Evolutionary conservation across 2,797 vertebrate genomes (phyloP), one percentile per base, ranked within the genome.

Genomic region (Spinus pinus): DNA sequence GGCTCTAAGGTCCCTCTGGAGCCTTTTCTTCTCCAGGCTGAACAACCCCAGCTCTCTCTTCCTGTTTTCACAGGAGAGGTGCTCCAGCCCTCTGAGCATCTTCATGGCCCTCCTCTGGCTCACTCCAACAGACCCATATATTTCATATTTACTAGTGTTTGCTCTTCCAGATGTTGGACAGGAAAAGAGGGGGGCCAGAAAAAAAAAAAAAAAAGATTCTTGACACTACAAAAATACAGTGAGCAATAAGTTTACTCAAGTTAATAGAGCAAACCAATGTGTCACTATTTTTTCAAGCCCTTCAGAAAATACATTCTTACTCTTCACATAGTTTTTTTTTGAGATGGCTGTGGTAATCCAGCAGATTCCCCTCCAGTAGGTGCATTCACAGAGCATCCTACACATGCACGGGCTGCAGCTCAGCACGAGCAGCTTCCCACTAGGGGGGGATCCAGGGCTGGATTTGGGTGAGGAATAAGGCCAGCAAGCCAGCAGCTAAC

Each of bases 391-490:
- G 73, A 89, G 60, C 72, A 62, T 19, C 61, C 74, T 56, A 15
- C 54, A 4, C 7, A 1, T 0, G 1, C 27, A 10, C 0, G 0
- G 30, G n/a, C 11, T 70, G 62, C 75, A 77, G 4, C 30, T 5
- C 3, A 58, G 42, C 25, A 7, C 41, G n/a, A 51, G 57, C 73
- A 82, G 54, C 42, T 72, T 65, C 56, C 89, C 92, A 85, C 82
- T 86, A 94, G 90, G 35, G 49, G 92, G 93, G 53, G 74, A 91
- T 94, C 66, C 72, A 88, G 51, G 78, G 60, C 93, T 91, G 90
- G 5, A 24, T 87, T 71, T 75, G 61, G 67, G 19, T 12, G 41
- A 78, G 61, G 50, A 74, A 47, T 3, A 24, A 9, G 17, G 30
- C 62, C 22, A 27, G 51, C 25, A 49, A 49, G 60, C 49, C 61